phyloP scores from a whole-genome alignment of 2,888 invertebrate species.

The Argyra leucocephala region DNA sequence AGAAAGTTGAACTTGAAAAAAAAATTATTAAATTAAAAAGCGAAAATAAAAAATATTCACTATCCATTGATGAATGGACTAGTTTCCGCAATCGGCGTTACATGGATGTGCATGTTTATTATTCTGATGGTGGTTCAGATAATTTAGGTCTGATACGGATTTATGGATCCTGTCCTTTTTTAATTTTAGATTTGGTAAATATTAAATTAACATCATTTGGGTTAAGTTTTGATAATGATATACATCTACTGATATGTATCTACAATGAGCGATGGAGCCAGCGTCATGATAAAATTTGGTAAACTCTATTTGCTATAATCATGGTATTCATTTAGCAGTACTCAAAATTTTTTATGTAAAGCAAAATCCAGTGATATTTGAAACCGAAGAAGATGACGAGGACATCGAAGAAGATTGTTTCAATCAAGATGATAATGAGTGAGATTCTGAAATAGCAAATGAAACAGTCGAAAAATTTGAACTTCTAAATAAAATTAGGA shows the following conservation, averaged over 20 bases:
- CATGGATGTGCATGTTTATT: slow-evolving; percentile 12
- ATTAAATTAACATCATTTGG: slow-evolving; percentile 9
- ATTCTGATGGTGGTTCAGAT: slow-evolving; percentile 4
- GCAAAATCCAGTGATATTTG: neutral
- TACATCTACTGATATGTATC: no score
- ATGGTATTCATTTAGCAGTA: slow-evolving; percentile 12
- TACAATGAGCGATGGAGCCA: slow-evolving; percentile 14
- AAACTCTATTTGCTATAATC: slow-evolving; percentile 12
- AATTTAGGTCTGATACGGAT: slow-evolving; percentile 11
- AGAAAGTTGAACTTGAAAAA: neutral
- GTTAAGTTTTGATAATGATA: neutral
- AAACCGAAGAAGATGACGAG: neutral
- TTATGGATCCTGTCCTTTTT: slow-evolving; percentile 10
- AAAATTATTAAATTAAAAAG: slow-evolving; percentile 4
- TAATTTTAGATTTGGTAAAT: slow-evolving; percentile 6
- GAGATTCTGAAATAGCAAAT: neutral
- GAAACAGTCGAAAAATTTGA: no score
- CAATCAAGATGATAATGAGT: neutral
- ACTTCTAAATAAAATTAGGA: neutral
- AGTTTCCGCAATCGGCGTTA: slow-evolving; percentile 12
- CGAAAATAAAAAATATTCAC: slow-evolving; percentile 9
- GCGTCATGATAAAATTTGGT: slow-evolving; percentile 13
- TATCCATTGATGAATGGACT: slow-evolving; percentile 13
- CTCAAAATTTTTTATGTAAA: neutral
- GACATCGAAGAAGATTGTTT: no score